Evolutionary conservation across 1,140 invertebrate genomes (phyloP), one percentile per base, ranked within the genome.

Genomic region (Drosophila tani): DNA sequence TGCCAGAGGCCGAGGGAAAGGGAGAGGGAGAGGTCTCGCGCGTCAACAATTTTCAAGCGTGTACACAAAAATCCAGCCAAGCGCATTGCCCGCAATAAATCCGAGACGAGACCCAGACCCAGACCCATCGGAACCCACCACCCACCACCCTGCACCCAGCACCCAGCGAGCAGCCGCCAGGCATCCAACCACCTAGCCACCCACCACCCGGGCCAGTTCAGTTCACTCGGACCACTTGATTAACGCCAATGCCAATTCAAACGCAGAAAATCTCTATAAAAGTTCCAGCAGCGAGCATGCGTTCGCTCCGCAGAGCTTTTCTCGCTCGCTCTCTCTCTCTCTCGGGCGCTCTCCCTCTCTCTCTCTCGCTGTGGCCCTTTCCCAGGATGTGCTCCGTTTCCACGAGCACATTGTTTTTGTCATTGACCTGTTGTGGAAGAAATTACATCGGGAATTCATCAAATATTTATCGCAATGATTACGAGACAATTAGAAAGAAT

Each of bases 1-100:
- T 14, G 21, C 40, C 2, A 15, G 35, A 15, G n/a, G 21, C 24
- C n/a, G 11, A 24, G 5, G 38, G 14, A 27, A 24, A n/a, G 29
- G 15, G 32, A 27, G 19, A 19, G 27, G 47, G 47, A 45, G 50
- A n/a, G 49, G 60, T 59, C 55, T 60, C 69, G 82, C 82, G 82
- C 83, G 83, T 87, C 81, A 84, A 88, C 85, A 88, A 90, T 90
- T 88, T 88, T 86, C 82, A 82, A 86, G 82, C 79, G 82, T 86
- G 82, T 85, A 85, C 82, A 85, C 82, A 86, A 86, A 85, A 85
- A 86, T 84, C 82, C 82, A 86, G 70, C 70, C 70, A 74, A 74
- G 70, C 70, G 70, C 68, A 74, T 73, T 74, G 70, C 70, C 70
- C 70, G 70, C 70, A 74, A 74, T 74, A 74, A 74, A 74, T 74